These are phyloP conservation scores for Athalia cordata DNA, from an alignment of 2,888 invertebrate genomes.

Conservation along the genomic window DNA sequence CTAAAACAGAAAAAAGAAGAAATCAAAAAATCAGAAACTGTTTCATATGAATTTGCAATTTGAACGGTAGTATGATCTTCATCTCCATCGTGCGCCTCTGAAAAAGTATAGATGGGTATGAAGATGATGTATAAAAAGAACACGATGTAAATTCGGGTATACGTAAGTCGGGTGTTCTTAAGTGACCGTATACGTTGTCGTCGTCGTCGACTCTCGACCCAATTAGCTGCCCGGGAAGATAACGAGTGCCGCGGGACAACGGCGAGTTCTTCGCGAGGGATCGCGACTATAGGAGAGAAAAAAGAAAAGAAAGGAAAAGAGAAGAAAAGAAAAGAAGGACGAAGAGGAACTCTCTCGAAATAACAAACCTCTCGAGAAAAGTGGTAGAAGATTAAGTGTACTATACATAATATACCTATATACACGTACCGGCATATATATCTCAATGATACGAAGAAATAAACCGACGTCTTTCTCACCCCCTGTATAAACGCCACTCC, in stretches of 20 bases:
- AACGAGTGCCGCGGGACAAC: constrained; percentile 26
- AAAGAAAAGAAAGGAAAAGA: background rate
- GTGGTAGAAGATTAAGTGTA: constrained; percentile 35
- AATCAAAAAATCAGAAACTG: no score
- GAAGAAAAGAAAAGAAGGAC: background rate
- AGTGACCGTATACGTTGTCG: constrained; percentile 9
- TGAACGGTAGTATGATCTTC: no score
- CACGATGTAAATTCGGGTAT: no score
- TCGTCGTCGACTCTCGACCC: constrained; percentile 38
- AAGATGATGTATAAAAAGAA: no score
- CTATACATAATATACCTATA: constrained; percentile 52
- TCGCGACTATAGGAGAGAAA: constrained; percentile 14
- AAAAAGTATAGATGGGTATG: no score
- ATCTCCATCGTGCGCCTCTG: no score
- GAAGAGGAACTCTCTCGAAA: constrained; percentile 55
- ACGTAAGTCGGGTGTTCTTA: background rate
- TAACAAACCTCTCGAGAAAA: constrained; percentile 64
- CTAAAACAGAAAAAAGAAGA: no score
- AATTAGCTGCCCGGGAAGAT: constrained; percentile 32
- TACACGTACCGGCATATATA: no score
- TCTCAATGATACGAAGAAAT: constrained; percentile 51
- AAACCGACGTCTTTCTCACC: constrained; percentile 44
- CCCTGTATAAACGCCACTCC: constrained; percentile 12
- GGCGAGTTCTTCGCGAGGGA: constrained; percentile 26
- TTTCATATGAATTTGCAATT: no score